Evolutionary conservation across 2,888 invertebrate genomes (phyloP).

Genomic region (Callinectes sapidus): DNA sequence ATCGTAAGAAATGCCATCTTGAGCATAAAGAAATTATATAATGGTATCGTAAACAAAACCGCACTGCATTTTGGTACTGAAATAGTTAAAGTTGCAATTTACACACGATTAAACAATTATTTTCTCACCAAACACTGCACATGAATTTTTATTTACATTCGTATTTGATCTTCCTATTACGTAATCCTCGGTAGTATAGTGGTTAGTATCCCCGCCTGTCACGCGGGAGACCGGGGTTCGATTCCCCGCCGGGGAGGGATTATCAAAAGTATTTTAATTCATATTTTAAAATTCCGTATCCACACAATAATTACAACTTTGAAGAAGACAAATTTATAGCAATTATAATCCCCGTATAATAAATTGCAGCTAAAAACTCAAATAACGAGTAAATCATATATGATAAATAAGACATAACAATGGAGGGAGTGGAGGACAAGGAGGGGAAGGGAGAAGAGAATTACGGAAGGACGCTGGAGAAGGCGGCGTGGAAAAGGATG

Average conservation of each 20-base stretch:
- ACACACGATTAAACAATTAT: not conserved
- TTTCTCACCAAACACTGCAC: not conserved
- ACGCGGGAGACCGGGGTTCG: conserved; percentile 72
- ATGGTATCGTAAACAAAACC: no score
- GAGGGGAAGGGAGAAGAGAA: not conserved
- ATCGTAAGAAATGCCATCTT: no score
- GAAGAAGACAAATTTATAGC: not conserved
- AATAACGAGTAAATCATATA: not conserved
- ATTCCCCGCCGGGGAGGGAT: conserved; percentile 71
- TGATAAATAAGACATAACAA: conserved; percentile 10
- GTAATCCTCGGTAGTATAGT: conserved; percentile 68
- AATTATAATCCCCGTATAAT: not conserved
- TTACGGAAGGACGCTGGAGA: not conserved
- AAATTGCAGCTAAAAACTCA: not conserved
- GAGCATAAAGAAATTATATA: no score
- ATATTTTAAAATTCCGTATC: not conserved
- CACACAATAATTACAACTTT: not conserved
- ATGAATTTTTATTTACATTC: not conserved
- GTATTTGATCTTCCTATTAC: not conserved
- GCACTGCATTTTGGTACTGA: no score
- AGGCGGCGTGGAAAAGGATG: not conserved
- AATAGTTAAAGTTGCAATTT: no score
- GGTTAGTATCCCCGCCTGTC: conserved; percentile 72
- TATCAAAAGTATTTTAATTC: not conserved
- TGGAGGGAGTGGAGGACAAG: not conserved